Evolutionary conservation across 1,140 invertebrate genomes (phyloP).

Genomic region (Aphidius ervi): DNA sequence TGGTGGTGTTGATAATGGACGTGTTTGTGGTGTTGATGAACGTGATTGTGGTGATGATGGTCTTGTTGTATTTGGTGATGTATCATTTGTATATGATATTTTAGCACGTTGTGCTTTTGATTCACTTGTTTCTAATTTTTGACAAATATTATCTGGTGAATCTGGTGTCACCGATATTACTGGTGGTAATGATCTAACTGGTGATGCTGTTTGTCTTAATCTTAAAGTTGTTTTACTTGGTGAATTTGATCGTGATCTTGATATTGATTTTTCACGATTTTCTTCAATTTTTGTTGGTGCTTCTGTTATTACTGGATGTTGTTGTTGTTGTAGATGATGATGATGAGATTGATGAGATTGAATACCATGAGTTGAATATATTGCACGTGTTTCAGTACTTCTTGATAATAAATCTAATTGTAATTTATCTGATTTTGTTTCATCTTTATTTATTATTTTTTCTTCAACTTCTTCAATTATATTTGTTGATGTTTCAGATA

Average conservation of each 20-base stretch:
- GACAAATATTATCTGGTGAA: constrained; percentile 13
- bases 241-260: constrained; percentile 37
- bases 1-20: constrained; percentile 25
- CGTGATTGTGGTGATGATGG: constrained; percentile 32
- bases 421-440: constrained; percentile 11
- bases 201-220: constrained; percentile 42
- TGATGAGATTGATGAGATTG: not conserved
- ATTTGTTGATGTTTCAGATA: constrained; percentile 4
- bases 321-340: not conserved
- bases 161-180: constrained; percentile 48
- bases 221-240: constrained; percentile 24
- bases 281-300: not conserved
- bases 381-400: constrained; percentile 19
- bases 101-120: constrained; percentile 38
- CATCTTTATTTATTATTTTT: constrained; percentile 5
- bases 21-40: constrained; percentile 36
- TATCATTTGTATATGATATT: constrained; percentile 37
- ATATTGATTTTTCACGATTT: constrained; percentile 18
- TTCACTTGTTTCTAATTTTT: constrained; percentile 19
- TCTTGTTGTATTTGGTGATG: constrained; percentile 23
- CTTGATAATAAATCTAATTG: constrained; percentile 19
- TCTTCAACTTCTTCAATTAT: not conserved
- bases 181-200: constrained; percentile 47
- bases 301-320: not conserved
- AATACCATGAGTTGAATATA: constrained; percentile 19